Evolutionary conservation across 1,140 invertebrate genomes (phyloP).

Genomic region (Drosophila dunni): DNA sequence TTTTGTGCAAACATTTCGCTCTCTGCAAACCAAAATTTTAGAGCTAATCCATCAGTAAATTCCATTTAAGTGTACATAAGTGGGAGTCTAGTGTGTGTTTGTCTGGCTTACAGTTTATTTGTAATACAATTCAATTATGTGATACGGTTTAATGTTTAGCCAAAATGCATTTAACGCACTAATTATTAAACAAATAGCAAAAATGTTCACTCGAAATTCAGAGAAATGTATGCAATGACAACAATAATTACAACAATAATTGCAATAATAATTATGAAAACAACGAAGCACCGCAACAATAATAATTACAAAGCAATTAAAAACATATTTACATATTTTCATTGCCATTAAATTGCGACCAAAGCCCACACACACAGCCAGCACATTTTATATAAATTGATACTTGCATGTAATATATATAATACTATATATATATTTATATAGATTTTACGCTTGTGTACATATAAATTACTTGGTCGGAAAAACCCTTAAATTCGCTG

Average conservation of each 20-base stretch:
- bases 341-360: constrained; percentile 46
- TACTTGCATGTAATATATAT: not conserved
- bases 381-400: constrained; percentile 3
- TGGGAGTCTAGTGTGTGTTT: constrained; percentile 5
- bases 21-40: not conserved
- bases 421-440: constrained; percentile 5
- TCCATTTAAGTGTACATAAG: not conserved
- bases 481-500: constrained; percentile 30
- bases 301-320: constrained; percentile 76
- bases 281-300: constrained; percentile 54
- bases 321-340: constrained; percentile 70
- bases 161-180: constrained; percentile 55
- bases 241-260: constrained; percentile 25
- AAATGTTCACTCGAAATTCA: constrained; percentile 8
- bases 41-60: constrained; percentile 10
- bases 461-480: not conserved
- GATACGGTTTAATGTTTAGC: constrained; percentile 29
- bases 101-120: constrained; percentile 19
- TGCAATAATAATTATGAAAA: constrained; percentile 13
- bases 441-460: constrained; percentile 3
- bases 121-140: constrained; percentile 38
- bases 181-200: constrained; percentile 64
- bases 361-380: constrained; percentile 20
- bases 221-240: constrained; percentile 13
- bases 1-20: constrained; percentile 1